phyloP scores from a whole-genome alignment of 2,888 invertebrate species.

The Aleiodes leptofemur region DNA sequence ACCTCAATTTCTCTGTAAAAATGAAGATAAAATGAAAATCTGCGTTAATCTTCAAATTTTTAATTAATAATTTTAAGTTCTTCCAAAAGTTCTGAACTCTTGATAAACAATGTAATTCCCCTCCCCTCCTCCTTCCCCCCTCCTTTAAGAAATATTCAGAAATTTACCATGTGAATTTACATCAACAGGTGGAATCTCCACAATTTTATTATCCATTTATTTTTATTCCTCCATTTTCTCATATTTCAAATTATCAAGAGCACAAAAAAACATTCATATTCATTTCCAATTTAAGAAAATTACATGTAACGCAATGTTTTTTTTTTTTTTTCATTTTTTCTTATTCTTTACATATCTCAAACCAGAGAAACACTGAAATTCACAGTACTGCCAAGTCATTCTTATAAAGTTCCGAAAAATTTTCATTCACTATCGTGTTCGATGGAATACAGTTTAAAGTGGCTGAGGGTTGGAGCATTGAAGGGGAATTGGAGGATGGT shows the following conservation, averaged over 20 bases:
- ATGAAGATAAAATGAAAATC: too few relatives aligned
- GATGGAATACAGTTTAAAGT: conserved; percentile 30
- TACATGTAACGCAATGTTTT: not conserved
- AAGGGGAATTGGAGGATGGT: conserved; percentile 51
- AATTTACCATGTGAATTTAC: conserved; percentile 26
- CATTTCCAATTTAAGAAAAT: conserved; percentile 7
- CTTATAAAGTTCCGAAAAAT: conserved; percentile 1
- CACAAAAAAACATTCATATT: conserved; percentile 1
- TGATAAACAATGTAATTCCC: not conserved
- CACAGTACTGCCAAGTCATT: conserved; percentile 33
- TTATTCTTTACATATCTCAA: too few relatives aligned
- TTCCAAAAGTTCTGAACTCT: too few relatives aligned
- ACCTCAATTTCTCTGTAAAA: too few relatives aligned
- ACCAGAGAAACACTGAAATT: conserved; percentile 15
- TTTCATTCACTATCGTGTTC: conserved; percentile 29
- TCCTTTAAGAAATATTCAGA: conserved; percentile 6
- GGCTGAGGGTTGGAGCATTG: conserved; percentile 39
- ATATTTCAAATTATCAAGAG: conserved; percentile 1
- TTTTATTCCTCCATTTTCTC: conserved; percentile 20
- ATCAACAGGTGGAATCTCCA: conserved; percentile 35
- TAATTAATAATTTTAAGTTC: too few relatives aligned
- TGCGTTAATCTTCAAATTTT: too few relatives aligned
- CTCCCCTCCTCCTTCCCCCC: not conserved
- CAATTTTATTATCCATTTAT: conserved; percentile 27
- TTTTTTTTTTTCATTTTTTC: not conserved